Conservation (phyloP, 2,113 vertebrate genomes). For the Donacobius atricapilla region DNA sequence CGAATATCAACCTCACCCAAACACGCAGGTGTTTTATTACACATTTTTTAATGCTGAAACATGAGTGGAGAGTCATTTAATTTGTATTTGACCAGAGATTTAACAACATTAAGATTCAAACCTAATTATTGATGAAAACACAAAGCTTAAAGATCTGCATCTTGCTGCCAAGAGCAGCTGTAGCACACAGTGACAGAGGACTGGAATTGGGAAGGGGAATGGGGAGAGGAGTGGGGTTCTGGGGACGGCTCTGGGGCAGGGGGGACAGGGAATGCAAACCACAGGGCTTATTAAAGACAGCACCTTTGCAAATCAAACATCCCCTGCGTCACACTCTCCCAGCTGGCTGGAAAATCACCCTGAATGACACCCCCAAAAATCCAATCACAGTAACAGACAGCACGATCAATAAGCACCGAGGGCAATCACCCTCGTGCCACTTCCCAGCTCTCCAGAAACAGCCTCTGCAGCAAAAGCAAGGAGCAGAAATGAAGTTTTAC, state of each 20-base stretch:
- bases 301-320: no score
- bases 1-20: background rate
- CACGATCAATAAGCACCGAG: background rate
- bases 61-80: background rate
- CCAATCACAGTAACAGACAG: fast-evolving
- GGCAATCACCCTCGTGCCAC: background rate
- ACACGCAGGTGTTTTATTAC: fast-evolving
- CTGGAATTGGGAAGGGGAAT: background rate
- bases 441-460: background rate
- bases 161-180: background rate
- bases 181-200: background rate
- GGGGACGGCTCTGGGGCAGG: fast-evolving
- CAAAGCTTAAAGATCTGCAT: background rate
- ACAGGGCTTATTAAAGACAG: no score
- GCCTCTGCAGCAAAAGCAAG: background rate
- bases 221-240: background rate
- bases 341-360: background rate
- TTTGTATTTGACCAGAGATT: background rate
- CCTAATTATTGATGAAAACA: background rate
- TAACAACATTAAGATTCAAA: background rate
- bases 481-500: background rate
- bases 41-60: background rate
- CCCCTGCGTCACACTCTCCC: background rate
- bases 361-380: background rate
- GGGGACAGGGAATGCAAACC: background rate